Evolutionary conservation across 2,888 invertebrate genomes (phyloP).

Genomic region (Caenorhabditis imperialis): DNA sequence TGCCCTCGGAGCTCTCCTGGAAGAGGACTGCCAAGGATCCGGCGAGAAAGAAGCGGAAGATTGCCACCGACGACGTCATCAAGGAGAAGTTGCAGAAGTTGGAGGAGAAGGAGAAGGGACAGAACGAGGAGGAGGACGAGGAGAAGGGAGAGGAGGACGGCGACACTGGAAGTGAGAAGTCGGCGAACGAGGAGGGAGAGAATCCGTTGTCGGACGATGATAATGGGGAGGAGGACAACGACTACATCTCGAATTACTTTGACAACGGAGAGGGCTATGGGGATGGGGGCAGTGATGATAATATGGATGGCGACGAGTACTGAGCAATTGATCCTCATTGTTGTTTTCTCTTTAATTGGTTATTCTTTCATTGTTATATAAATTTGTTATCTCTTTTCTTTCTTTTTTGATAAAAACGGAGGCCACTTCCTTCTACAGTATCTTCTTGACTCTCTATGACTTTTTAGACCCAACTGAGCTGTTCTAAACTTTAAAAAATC

Average conservation of each 20-base stretch:
- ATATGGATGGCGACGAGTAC: conserved; percentile 71
- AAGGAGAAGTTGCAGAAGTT: conserved; percentile 57
- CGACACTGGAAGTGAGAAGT: conserved; percentile 59
- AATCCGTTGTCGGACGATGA: conserved; percentile 72
- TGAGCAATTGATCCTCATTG: conserved; percentile 36
- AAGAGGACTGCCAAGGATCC: conserved; percentile 11
- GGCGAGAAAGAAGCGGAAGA: conserved; percentile 49
- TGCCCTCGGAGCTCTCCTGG: conserved; percentile 61
- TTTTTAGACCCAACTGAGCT: too few relatives aligned
- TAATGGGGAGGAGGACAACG: conserved; percentile 75
- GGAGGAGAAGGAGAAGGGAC: conserved; percentile 59
- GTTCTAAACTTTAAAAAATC: too few relatives aligned
- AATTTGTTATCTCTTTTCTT: too few relatives aligned
- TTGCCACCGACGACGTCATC: conserved; percentile 29
- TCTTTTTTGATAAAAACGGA: too few relatives aligned
- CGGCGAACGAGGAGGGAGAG: conserved; percentile 51
- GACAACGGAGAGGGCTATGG: conserved; percentile 76
- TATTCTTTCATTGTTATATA: too few relatives aligned
- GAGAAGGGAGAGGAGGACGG: conserved; percentile 47
- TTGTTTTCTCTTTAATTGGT: conserved; percentile 29
- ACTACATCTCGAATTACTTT: conserved; percentile 75
- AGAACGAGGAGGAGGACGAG: conserved; percentile 49
- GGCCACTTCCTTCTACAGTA: too few relatives aligned
- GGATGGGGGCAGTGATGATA: conserved; percentile 72
- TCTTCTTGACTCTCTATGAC: too few relatives aligned